Percentiles rank a stretch among this genome's conserved stretches.
These are phyloP conservation scores for Nycticryphes semicollaris DNA, from an alignment of 2,113 vertebrate species.

Conservation along the genomic window DNA sequence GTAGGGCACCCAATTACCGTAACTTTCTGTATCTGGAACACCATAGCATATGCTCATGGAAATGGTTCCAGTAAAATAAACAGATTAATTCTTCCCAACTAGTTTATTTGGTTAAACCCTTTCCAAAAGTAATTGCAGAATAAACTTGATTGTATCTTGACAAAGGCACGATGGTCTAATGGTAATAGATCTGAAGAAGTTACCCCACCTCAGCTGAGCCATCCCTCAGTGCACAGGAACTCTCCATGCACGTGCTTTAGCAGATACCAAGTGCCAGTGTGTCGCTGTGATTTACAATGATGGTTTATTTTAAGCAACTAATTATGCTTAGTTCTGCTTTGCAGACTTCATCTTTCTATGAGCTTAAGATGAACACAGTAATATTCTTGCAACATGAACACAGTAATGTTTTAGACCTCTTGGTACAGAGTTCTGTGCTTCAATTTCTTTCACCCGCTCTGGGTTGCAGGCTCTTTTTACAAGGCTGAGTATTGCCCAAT, in stretches of 20 bases:
- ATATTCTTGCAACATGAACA: too few species aligned
- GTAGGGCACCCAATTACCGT: not conserved
- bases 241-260: not conserved
- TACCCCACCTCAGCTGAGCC: not conserved
- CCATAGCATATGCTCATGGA: not conserved
- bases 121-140: not conserved
- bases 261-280: not conserved
- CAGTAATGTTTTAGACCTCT: not conserved
- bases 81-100: not conserved
- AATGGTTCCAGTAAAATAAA: not conserved
- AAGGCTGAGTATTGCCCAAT: not conserved
- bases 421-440: not conserved
- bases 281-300: fast-evolving
- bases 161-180: too few species aligned
- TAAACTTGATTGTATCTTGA: not conserved
- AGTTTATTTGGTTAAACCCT: not conserved
- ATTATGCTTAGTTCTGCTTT: not conserved
- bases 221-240: not conserved
- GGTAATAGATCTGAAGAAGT: not conserved
- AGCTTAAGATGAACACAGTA: too few species aligned
- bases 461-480: not conserved
- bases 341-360: not conserved
- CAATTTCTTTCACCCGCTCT: not conserved
- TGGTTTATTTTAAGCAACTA: not conserved
- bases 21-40: not conserved